These are phyloP conservation scores for Ramphastos sulfuratus DNA, from an alignment of 2,113 vertebrate species.

Conservation along the genomic window DNA sequence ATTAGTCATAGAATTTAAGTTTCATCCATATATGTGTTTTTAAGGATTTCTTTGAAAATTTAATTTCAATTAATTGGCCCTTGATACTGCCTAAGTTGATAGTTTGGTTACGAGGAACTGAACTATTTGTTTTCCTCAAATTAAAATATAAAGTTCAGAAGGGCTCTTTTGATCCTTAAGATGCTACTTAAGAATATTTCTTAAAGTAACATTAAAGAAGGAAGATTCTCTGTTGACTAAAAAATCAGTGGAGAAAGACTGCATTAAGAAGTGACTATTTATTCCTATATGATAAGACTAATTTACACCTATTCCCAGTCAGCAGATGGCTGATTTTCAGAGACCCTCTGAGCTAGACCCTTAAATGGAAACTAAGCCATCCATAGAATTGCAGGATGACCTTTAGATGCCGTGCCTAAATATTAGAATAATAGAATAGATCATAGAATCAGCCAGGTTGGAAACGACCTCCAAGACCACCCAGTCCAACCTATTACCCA, in stretches of 20 bases:
- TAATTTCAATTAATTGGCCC: not conserved
- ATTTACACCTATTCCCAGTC: not conserved
- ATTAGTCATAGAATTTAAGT: not conserved
- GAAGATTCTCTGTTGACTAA: not conserved
- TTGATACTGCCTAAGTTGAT: not conserved
- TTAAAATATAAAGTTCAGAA: not conserved
- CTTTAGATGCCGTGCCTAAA: not conserved
- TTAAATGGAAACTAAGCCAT: not conserved
- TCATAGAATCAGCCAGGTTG: no score
- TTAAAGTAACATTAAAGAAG: not conserved
- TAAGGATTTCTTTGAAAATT: not conserved
- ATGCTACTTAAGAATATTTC: not conserved
- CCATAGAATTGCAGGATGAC: not conserved
- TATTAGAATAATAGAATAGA: not conserved
- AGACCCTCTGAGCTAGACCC: not conserved
- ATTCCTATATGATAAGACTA: not conserved
- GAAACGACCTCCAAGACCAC: no score
- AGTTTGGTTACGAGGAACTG: not conserved
- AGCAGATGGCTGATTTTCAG: not conserved
- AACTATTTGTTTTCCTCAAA: not conserved
- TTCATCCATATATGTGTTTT: not conserved
- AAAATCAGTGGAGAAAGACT: not conserved
- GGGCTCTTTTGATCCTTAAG: not conserved
- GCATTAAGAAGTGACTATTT: constrained; percentile 1
- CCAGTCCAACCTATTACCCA: no score